phyloP scores from a whole-genome alignment of 2,888 invertebrate genomes.

The Elmis aenea region DNA sequence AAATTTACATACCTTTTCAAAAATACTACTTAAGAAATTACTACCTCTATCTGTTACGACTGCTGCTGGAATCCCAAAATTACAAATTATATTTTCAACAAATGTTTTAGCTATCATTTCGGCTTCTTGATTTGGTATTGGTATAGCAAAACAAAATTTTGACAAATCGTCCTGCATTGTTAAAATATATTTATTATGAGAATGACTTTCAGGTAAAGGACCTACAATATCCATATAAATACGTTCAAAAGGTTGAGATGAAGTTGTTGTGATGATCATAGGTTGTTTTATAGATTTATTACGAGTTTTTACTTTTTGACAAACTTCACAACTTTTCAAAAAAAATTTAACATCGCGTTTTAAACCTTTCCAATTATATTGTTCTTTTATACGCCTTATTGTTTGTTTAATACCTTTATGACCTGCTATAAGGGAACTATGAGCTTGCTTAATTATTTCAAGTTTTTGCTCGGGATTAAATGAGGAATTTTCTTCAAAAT shows the following conservation, averaged over 20 bases:
- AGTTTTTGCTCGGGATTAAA: too few species aligned
- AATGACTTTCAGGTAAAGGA: slow-evolving; percentile 27
- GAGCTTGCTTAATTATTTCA: too few species aligned
- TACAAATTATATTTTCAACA: slow-evolving; percentile 4
- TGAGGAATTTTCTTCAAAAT: not conserved
- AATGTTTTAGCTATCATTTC: not conserved
- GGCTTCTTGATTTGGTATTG: slow-evolving; percentile 32
- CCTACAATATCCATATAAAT: slow-evolving; percentile 32
- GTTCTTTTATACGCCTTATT: slow-evolving; percentile 11
- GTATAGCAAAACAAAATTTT: slow-evolving; percentile 31
- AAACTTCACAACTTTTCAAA: slow-evolving; percentile 19
- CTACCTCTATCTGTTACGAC: slow-evolving; percentile 20
- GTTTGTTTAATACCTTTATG: slow-evolving; percentile 15
- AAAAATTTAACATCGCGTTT: slow-evolving; percentile 14
- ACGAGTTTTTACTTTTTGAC: slow-evolving; percentile 28
- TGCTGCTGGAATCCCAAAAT: slow-evolving; percentile 14
- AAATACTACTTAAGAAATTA: slow-evolving; percentile 20
- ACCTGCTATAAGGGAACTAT: slow-evolving; percentile 8
- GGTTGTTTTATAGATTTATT: slow-evolving; percentile 25
- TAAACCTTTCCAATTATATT: slow-evolving; percentile 17
- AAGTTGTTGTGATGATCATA: slow-evolving; percentile 34
- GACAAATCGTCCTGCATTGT: slow-evolving; percentile 35
- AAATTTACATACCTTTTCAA: slow-evolving; percentile 15
- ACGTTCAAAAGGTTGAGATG: slow-evolving; percentile 30
- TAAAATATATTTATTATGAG: slow-evolving; percentile 28